Conservation (phyloP, 2,113 vertebrate genomes). For the Dasypus novemcinctus region DNA sequence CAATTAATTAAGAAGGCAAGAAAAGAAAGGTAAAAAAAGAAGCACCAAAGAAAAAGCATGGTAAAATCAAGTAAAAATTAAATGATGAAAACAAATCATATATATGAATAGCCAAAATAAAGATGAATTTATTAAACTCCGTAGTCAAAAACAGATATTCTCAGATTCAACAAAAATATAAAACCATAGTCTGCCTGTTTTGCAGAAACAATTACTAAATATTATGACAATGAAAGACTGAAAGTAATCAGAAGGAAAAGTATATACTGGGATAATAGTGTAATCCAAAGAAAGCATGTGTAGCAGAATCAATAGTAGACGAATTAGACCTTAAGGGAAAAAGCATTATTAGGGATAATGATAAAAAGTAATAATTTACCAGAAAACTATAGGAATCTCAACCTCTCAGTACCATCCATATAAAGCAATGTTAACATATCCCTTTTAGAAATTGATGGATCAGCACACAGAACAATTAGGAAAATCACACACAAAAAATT, state of each 20-base stretch:
- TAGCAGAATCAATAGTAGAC: not conserved
- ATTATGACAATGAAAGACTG: not conserved
- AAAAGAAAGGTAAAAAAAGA: not conserved
- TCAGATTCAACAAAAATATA: not conserved
- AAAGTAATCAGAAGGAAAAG: not conserved
- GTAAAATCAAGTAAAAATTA: not conserved
- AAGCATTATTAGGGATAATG: not conserved
- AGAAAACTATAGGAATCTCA: not conserved
- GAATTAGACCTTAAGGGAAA: not conserved
- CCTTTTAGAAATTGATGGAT: not conserved
- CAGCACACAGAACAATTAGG: not conserved
- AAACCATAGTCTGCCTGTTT: not conserved
- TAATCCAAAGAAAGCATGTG: not conserved
- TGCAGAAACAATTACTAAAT: not conserved
- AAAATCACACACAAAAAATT: not conserved
- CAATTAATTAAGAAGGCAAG: not conserved
- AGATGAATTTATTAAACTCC: not conserved
- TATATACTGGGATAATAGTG: not conserved
- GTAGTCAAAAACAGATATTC: not conserved
- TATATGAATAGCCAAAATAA: not conserved
- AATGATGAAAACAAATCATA: not conserved
- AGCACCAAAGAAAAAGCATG: not conserved
- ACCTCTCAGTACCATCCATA: not conserved
- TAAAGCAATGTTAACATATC: not conserved
- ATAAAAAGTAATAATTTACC: not conserved